A percentile compares a stretch with the other conserved stretches of the same genome.
phyloP scores from a whole-genome alignment of 2,113 vertebrate species.

The Scophthalmus maximus region DNA sequence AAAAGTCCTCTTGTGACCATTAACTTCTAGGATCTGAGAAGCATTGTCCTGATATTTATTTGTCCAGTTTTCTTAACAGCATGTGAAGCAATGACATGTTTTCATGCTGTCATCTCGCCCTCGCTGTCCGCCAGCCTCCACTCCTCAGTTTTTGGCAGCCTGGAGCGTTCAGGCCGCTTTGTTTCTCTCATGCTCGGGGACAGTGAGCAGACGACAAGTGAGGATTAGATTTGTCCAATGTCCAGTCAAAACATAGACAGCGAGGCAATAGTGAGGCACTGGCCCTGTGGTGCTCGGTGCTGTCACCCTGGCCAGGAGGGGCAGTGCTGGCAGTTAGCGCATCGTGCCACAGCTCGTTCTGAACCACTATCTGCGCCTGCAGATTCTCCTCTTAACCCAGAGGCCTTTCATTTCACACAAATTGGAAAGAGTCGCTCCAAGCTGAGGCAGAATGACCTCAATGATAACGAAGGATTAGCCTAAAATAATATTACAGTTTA shows the following conservation, averaged over 20 bases:
- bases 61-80: not conserved
- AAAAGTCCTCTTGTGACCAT: not conserved
- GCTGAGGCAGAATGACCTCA: conserved; percentile 62
- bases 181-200: conserved; percentile 32
- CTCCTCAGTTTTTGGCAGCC: conserved; percentile 34
- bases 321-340: conserved; percentile 27
- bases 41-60: conserved; percentile 4
- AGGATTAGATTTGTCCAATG: conserved; percentile 57
- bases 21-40: conserved; percentile 8
- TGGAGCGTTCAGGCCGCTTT: conserved; percentile 18
- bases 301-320: conserved; percentile 33
- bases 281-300: conserved; percentile 43
- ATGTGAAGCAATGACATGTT: conserved; percentile 12
- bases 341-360: conserved; percentile 31
- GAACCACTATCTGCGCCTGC: conserved; percentile 61
- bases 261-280: conserved; percentile 43
- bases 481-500: conserved; percentile 47
- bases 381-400: conserved; percentile 65
- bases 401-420: conserved; percentile 70
- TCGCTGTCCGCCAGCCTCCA: conserved; percentile 12
- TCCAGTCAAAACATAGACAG: conserved; percentile 47
- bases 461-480: conserved; percentile 65
- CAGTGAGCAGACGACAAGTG: conserved; percentile 38
- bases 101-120: not conserved
- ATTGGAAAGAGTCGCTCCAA: conserved; percentile 53